Percentiles rank a stretch among this genome's conserved stretches.
These are phyloP conservation scores for Smittia sp. DNA, from an alignment of 2,888 invertebrate species.

Conservation along the genomic window DNA sequence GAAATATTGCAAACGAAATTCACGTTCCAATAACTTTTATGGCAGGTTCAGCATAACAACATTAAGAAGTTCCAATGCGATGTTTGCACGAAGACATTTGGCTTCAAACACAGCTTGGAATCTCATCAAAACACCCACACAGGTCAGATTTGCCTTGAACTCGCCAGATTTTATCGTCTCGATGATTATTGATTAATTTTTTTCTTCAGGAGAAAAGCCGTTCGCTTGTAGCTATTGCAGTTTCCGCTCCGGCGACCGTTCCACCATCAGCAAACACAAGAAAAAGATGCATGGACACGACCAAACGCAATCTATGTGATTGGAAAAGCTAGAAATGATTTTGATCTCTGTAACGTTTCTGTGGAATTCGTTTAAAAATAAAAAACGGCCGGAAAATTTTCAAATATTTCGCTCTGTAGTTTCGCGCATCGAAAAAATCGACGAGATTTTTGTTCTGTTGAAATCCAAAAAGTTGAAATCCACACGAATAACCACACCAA, in stretches of 20 bases:
- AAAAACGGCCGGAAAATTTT: no score
- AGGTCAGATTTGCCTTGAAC: neutral
- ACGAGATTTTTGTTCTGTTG: no score
- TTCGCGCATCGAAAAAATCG: no score
- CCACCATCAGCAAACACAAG: constrained; percentile 15
- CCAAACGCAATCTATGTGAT: neutral
- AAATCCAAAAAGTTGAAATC: no score
- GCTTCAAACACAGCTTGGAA: neutral
- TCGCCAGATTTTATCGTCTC: no score
- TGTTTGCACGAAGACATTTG: neutral
- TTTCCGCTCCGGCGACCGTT: neutral
- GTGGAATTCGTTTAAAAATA: no score
- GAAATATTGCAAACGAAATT: no score
- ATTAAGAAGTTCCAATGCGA: neutral
- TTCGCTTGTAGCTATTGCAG: neutral
- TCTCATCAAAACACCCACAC: constrained; percentile 9
- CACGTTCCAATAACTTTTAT: neutral
- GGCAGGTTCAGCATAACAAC: neutral
- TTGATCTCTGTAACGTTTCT: no score
- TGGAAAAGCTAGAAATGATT: no score
- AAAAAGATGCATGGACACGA: constrained; percentile 10
- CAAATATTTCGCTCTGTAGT: no score
- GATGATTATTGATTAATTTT: neutral
- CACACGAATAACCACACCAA: neutral
- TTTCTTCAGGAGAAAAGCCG: constrained; percentile 3